These are phyloP conservation scores for Peucedramus taeniatus DNA, from an alignment of 2,113 vertebrate species.

Conservation along the genomic window DNA sequence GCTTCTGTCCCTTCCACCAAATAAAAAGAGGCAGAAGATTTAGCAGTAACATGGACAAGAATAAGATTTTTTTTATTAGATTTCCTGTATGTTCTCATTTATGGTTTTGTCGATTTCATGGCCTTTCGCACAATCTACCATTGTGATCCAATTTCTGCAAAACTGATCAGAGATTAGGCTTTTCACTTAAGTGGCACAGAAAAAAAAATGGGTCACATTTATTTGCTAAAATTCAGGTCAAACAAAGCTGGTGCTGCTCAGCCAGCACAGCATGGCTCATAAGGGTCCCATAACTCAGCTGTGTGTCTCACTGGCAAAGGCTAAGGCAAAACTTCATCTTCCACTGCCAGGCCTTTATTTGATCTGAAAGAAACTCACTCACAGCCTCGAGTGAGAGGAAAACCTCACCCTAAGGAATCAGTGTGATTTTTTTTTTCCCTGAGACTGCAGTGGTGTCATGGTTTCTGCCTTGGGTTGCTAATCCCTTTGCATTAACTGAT, in stretches of 20 bases:
- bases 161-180: conserved; percentile 25
- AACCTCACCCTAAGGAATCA: background rate
- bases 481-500: background rate
- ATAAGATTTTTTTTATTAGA: background rate
- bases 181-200: background rate
- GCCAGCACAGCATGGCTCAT: background rate
- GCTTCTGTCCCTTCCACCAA: background rate
- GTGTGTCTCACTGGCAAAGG: background rate
- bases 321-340: background rate
- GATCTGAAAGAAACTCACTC: background rate
- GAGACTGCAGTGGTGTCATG: background rate
- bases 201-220: background rate
- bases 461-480: background rate
- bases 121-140: background rate
- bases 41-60: background rate
- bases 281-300: background rate
- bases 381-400: background rate
- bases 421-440: background rate
- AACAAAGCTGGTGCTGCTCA: background rate
- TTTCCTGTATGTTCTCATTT: background rate
- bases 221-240: conserved; percentile 26
- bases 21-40: conserved; percentile 3
- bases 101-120: conserved; percentile 16
- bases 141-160: conserved; percentile 16
- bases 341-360: background rate